phyloP scores from a whole-genome alignment of 1,140 invertebrate species.

The Drosophila miranda region DNA sequence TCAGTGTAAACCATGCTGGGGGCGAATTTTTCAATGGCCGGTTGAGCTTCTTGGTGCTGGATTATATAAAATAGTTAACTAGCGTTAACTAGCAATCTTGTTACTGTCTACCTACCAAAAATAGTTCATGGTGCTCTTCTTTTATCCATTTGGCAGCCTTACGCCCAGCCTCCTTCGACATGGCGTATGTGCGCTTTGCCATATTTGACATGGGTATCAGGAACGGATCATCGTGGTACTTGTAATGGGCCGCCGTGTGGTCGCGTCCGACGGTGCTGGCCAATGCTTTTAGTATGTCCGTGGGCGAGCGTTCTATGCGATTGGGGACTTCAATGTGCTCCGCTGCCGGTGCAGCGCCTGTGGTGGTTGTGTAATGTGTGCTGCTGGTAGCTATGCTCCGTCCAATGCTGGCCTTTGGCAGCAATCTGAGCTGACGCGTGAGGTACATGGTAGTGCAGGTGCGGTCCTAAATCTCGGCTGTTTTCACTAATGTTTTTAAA shows the following conservation, averaged over 20 bases:
- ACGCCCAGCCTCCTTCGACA: conserved; percentile 92
- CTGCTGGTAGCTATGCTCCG: conserved; percentile 36
- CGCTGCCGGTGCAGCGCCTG: conserved; percentile 27
- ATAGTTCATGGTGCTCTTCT: conserved; percentile 87
- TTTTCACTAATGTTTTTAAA: conserved; percentile 41
- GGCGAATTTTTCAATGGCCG: conserved; percentile 87
- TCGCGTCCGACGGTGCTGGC: conserved; percentile 89
- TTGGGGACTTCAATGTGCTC: conserved; percentile 84
- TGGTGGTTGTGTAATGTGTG: conserved; percentile 69
- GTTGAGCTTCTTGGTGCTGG: conserved; percentile 84
- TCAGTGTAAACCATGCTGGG: conserved; percentile 88
- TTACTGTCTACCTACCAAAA: conserved; percentile 82
- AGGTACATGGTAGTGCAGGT: conserved; percentile 53
- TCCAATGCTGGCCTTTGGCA: conserved; percentile 36
- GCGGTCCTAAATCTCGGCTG: not conserved
- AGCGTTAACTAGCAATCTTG: not conserved
- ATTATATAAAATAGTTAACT: not conserved
- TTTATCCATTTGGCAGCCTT: conserved; percentile 94
- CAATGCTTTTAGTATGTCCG: conserved; percentile 91
- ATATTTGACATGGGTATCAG: conserved; percentile 91
- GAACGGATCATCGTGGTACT: conserved; percentile 95
- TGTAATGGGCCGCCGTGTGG: conserved; percentile 91
- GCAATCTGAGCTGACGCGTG: conserved; percentile 48
- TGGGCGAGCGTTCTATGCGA: conserved; percentile 88
- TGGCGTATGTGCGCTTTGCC: conserved; percentile 88